These are phyloP conservation scores for Monoplex corrugatus DNA, from an alignment of 2,888 invertebrate species.

Conservation along the genomic window DNA sequence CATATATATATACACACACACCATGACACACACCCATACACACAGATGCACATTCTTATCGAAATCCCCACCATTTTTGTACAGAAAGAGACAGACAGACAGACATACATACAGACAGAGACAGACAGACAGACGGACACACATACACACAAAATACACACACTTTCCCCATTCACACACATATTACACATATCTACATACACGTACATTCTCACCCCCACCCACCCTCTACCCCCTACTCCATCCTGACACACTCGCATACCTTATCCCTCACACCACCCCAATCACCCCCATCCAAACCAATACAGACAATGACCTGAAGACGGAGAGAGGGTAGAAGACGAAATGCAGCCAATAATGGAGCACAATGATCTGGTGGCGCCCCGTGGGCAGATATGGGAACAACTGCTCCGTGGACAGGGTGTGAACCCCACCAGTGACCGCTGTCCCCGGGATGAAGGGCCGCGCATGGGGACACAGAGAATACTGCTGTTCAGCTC, in stretches of 20 bases:
- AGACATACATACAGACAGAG: neutral
- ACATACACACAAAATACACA: neutral
- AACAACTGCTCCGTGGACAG: neutral
- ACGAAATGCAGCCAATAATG: constrained; percentile 1
- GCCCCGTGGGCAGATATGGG: neutral
- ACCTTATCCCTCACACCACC: neutral
- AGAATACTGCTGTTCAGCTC: neutral
- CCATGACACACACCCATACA: neutral
- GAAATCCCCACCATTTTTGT: too few species aligned
- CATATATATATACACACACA: neutral
- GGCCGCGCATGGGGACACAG: constrained; percentile 12
- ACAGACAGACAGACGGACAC: too few species aligned
- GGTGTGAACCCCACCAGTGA: neutral
- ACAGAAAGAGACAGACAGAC: neutral
- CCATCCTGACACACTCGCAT: too few species aligned
- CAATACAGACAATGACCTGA: too few species aligned
- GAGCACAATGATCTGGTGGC: neutral
- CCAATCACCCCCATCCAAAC: too few species aligned
- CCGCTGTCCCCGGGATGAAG: constrained; percentile 1
- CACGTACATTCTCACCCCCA: too few species aligned
- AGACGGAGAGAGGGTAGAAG: neutral
- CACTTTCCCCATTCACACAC: neutral
- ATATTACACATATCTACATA: neutral
- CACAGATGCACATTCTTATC: neutral
- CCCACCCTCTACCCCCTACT: too few species aligned